Conservation (phyloP, 2,888 invertebrate species). For the Meghimatium bilineatum region DNA sequence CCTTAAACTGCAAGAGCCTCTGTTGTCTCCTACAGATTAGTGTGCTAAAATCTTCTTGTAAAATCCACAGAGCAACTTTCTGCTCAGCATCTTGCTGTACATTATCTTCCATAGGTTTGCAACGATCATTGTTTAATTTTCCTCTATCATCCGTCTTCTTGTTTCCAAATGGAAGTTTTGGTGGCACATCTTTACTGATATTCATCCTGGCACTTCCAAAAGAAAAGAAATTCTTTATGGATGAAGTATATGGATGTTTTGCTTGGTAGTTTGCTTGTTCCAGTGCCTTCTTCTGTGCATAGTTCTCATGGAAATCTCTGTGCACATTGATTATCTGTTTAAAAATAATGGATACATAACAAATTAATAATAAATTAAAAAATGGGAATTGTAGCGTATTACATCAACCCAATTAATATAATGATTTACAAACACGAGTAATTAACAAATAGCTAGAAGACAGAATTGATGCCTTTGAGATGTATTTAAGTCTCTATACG, state of each 20-base stretch:
- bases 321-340: slow-evolving; percentile 24
- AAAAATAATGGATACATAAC: slow-evolving; percentile 18
- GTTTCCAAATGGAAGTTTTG: neutral
- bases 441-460: no score
- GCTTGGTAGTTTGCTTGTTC: neutral
- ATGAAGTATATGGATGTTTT: neutral
- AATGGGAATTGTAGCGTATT: no score
- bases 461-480: no score
- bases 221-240: neutral
- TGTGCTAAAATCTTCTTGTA: slow-evolving; percentile 26
- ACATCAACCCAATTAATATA: no score
- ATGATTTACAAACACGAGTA: no score
- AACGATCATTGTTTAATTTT: slow-evolving; percentile 4
- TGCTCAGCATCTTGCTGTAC: slow-evolving; percentile 17
- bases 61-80: slow-evolving; percentile 29
- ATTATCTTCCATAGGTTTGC: slow-evolving; percentile 29
- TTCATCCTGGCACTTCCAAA: neutral
- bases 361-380: no score
- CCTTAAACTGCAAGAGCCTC: neutral
- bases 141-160: neutral
- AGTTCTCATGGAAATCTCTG: slow-evolving; percentile 30
- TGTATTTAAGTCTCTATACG: no score
- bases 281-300: neutral
- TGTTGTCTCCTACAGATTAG: slow-evolving; percentile 28
- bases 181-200: neutral